Evolutionary conservation across 2,888 invertebrate genomes (phyloP).

Genomic region (Periphyllus acericola): DNA sequence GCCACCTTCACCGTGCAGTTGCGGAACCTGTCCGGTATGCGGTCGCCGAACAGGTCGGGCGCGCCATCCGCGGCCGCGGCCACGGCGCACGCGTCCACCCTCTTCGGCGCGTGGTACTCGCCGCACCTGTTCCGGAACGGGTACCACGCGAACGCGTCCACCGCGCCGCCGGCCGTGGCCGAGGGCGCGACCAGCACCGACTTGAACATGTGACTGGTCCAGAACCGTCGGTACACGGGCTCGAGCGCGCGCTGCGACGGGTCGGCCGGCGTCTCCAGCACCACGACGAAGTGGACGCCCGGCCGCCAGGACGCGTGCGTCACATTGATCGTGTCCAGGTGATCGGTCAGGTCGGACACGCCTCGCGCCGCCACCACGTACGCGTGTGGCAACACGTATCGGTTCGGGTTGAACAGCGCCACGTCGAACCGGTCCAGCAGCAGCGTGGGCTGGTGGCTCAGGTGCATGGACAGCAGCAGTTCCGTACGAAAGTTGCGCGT

Average conservation of each 20-base stretch:
- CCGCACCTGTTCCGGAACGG: constrained; percentile 37
- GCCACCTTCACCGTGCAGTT: constrained; percentile 49
- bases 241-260: background rate
- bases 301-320: constrained; percentile 42
- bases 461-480: constrained; percentile 1
- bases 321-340: constrained; percentile 36
- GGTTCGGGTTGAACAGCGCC: constrained; percentile 7
- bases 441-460: background rate
- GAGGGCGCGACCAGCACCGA: constrained; percentile 30
- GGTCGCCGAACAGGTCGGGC: background rate
- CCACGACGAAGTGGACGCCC: constrained; percentile 2
- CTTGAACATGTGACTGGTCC: background rate
- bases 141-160: constrained; percentile 32
- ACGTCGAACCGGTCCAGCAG: constrained; percentile 20
- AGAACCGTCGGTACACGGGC: constrained; percentile 27
- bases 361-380: constrained; percentile 26
- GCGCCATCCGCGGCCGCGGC: background rate
- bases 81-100: background rate
- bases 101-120: background rate
- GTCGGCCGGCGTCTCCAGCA: background rate
- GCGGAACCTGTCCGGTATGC: constrained; percentile 14
- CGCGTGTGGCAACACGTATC: background rate
- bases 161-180: background rate
- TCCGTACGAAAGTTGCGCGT: background rate
- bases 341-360: constrained; percentile 6